Percentiles rank a stretch among this genome's conserved stretches.
These are phyloP conservation scores for Athene cunicularia DNA, from an alignment of 2,113 vertebrate species.

Conservation along the genomic window DNA sequence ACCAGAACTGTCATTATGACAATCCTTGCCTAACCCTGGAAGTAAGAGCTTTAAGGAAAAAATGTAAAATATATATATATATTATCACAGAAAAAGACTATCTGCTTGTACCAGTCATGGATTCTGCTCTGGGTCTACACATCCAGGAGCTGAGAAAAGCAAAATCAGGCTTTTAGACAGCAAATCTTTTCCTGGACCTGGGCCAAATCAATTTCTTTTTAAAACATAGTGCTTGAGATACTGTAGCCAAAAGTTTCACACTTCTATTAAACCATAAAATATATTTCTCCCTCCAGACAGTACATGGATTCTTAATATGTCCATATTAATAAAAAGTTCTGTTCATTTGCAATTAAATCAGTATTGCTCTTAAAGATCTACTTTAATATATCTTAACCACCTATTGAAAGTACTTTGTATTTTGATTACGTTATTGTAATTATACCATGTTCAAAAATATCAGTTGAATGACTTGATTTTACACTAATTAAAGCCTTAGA, in stretches of 20 bases:
- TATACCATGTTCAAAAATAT: conserved; percentile 10
- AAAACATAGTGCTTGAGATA: not conserved
- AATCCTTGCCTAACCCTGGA: not conserved
- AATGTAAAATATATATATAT: not conserved
- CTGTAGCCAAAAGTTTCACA: not conserved
- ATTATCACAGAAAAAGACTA: not conserved
- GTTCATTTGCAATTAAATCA: conserved; percentile 4
- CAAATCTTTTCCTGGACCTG: not conserved
- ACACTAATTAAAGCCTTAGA: conserved; percentile 12
- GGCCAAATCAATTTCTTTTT: not conserved
- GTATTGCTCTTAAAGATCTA: not conserved
- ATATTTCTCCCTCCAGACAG: not conserved
- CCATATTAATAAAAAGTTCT: not conserved
- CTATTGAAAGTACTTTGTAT: not conserved
- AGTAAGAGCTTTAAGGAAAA: not conserved
- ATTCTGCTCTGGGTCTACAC: not conserved
- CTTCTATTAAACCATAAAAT: not conserved
- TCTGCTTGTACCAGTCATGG: not conserved
- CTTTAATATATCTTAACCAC: not conserved
- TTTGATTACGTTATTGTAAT: conserved; percentile 33
- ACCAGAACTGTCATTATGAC: not conserved
- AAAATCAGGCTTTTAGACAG: not conserved
- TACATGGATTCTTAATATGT: not conserved
- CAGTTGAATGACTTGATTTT: not conserved
- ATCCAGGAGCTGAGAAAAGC: not conserved